Percentiles rank a stretch among this genome's conserved stretches.
phyloP scores from a whole-genome alignment of 2,113 vertebrate species.

The Vulpes vulpes region DNA sequence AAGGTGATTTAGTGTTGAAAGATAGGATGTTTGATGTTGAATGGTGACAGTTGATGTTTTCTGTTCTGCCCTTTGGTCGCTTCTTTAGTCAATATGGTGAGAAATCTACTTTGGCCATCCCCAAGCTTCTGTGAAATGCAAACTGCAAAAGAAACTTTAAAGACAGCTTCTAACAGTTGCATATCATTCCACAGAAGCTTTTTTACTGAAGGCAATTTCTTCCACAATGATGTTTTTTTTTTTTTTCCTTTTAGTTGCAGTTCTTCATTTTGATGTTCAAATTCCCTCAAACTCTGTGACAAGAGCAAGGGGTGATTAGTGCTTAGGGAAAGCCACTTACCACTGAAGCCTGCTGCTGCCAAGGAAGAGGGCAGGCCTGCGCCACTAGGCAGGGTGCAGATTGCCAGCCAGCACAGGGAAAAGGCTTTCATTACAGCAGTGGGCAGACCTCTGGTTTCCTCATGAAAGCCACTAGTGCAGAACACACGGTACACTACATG shows the following conservation, averaged over 20 bases:
- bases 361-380: constrained; percentile 61
- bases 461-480: constrained; percentile 48
- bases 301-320: constrained; percentile 67
- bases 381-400: background rate
- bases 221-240: constrained; percentile 33
- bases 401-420: constrained; percentile 45
- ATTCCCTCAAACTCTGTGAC: constrained; percentile 57
- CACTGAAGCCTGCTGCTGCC: constrained; percentile 54
- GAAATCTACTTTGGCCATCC: background rate
- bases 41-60: background rate
- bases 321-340: constrained; percentile 75
- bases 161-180: background rate
- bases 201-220: constrained; percentile 31
- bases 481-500: constrained; percentile 35
- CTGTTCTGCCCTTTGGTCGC: background rate
- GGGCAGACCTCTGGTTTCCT: constrained; percentile 50
- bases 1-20: background rate
- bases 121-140: background rate
- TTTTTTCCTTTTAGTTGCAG: constrained; percentile 59
- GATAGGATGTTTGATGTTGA: background rate
- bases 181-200: background rate
- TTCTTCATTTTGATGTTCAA: constrained; percentile 78
- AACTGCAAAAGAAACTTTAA: background rate
- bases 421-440: constrained; percentile 73
- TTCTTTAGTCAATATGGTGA: background rate